phyloP scores from a whole-genome alignment of 2,113 vertebrate species.

The Bungarus multicinctus region DNA sequence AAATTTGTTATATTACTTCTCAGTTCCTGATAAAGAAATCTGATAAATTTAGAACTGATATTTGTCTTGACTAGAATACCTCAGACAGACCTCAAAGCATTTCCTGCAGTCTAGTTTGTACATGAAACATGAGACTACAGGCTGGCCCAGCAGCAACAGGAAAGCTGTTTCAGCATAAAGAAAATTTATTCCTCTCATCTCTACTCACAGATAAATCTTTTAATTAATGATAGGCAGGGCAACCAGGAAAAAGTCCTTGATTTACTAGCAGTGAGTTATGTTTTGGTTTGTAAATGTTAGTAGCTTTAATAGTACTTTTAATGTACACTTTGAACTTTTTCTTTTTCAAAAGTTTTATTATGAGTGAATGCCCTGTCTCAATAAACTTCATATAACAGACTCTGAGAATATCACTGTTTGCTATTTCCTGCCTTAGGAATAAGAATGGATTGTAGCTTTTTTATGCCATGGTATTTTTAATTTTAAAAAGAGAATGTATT shows the following conservation, averaged over 20 bases:
- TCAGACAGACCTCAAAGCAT: background rate
- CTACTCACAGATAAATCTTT: background rate
- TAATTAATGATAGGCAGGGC: background rate
- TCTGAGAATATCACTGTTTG: background rate
- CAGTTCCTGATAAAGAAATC: background rate
- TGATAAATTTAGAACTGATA: background rate
- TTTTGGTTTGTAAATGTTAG: background rate
- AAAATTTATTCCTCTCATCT: background rate
- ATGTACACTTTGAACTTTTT: background rate
- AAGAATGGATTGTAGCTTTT: background rate
- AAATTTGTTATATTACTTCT: background rate
- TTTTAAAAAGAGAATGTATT: background rate
- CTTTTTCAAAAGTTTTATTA: background rate
- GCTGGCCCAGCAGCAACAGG: background rate
- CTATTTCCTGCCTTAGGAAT: background rate
- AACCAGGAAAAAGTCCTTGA: background rate
- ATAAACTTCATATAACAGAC: background rate
- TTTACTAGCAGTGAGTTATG: background rate
- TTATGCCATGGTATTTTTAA: background rate
- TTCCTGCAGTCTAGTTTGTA: background rate
- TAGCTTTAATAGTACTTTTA: background rate
- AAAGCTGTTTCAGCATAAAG: background rate
- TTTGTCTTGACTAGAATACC: background rate
- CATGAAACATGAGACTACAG: background rate
- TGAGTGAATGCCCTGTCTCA: background rate